Evolutionary conservation across 2,113 vertebrate genomes (phyloP).

Genomic region (Acrocephalus kingi): DNA sequence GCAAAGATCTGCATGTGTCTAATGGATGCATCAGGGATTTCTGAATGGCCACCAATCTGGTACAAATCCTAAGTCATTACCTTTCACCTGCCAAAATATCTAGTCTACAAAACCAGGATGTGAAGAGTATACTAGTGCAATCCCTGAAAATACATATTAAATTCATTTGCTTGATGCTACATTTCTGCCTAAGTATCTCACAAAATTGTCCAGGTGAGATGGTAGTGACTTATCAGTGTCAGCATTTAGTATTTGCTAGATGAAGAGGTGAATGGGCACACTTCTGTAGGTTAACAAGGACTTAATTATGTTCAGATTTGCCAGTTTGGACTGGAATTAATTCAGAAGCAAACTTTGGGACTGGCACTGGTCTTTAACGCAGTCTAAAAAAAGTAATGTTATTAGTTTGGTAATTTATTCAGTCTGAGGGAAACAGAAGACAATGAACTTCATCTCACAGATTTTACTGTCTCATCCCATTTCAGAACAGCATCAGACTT

Average conservation of each 20-base stretch:
- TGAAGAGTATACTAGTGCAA: not conserved
- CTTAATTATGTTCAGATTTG: not conserved
- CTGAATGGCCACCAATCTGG: not conserved
- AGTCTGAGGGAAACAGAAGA: constrained; percentile 1
- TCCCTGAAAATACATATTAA: not conserved
- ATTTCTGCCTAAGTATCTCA: not conserved
- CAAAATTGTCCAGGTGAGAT: not conserved
- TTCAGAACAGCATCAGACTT: constrained; percentile 7
- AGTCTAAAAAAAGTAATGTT: not conserved
- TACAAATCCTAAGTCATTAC: not conserved
- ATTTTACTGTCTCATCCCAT: constrained; percentile 34
- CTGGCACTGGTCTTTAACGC: not conserved
- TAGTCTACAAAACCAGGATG: not conserved
- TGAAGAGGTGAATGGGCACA: not conserved
- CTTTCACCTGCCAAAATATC: not conserved
- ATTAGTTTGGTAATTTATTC: constrained; percentile 51
- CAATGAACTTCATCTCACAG: constrained; percentile 34
- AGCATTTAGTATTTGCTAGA: not conserved
- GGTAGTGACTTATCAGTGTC: not conserved
- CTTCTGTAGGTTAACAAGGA: not conserved
- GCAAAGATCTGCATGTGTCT: not conserved
- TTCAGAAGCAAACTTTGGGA: not conserved
- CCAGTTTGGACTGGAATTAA: not conserved
- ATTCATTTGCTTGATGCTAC: not conserved
- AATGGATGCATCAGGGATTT: not conserved